These are phyloP conservation scores for Sandelia bainsii DNA, from an alignment of 2,797 vertebrate species.

Conservation along the genomic window DNA sequence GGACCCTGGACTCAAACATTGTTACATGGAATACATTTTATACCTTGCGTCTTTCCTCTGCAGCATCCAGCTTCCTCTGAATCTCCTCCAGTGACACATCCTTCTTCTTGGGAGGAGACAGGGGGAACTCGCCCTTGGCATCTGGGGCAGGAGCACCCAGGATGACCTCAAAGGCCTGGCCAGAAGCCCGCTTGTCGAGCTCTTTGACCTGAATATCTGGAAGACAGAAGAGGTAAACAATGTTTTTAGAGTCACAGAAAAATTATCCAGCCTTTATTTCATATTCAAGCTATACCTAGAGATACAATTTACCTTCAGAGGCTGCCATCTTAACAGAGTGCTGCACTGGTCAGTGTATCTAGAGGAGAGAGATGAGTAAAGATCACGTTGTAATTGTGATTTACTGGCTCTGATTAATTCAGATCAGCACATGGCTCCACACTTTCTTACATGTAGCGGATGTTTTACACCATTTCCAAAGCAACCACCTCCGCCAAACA, in stretches of 20 bases:
- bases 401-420: background rate
- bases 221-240: background rate
- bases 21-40: background rate
- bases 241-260: background rate
- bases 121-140: conserved; percentile 89
- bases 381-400: background rate
- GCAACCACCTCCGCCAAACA: background rate
- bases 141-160: conserved; percentile 89
- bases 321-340: conserved; percentile 68
- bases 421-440: background rate
- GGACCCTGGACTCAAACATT: background rate
- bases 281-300: background rate
- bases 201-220: conserved; percentile 94
- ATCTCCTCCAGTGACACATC: conserved; percentile 96
- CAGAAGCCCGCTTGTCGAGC: conserved; percentile 95
- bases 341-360: conserved; percentile 57
- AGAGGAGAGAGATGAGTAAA: background rate
- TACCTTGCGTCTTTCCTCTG: conserved; percentile 97
- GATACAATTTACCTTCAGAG: conserved; percentile 60
- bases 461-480: background rate
- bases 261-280: too few species aligned
- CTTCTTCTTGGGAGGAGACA: conserved; percentile 94
- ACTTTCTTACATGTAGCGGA: conserved; percentile 35
- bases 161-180: conserved; percentile 97
- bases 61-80: conserved; percentile 95